Percentiles rank a stretch among this genome's conserved stretches.
phyloP scores from a whole-genome alignment of 2,888 invertebrate species.

The Nomada hirtipes region DNA sequence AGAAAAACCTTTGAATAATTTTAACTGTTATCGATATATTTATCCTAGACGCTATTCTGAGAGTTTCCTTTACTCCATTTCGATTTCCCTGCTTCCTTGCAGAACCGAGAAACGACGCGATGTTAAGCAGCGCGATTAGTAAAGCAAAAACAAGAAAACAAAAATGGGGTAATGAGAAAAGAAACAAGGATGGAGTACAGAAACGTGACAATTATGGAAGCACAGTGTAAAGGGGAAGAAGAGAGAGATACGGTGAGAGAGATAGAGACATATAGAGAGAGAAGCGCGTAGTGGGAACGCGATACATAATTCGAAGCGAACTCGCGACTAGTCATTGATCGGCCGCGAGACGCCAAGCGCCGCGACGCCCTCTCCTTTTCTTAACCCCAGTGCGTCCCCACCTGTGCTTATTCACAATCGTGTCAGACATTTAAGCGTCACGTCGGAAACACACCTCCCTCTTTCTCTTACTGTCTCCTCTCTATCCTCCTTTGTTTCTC shows the following conservation, averaged over 20 bases:
- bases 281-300: neutral
- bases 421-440: slow-evolving; percentile 71
- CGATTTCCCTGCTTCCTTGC: too few species aligned
- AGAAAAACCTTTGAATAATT: slow-evolving; percentile 8
- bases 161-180: too few species aligned
- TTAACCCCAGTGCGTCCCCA: slow-evolving; percentile 56
- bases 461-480: slow-evolving; percentile 51
- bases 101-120: too few species aligned
- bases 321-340: slow-evolving; percentile 76
- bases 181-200: too few species aligned
- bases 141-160: neutral
- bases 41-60: neutral
- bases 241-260: neutral
- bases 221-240: neutral
- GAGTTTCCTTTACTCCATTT: neutral
- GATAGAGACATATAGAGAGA: neutral
- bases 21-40: slow-evolving; percentile 8
- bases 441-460: slow-evolving; percentile 71
- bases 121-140: too few species aligned
- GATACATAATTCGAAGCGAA: slow-evolving; percentile 64
- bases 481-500: slow-evolving; percentile 36
- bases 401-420: slow-evolving; percentile 62
- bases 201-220: too few species aligned
- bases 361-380: slow-evolving; percentile 74
- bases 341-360: slow-evolving; percentile 72